These are phyloP conservation scores for Cyanistes caeruleus DNA, from an alignment of 2,113 vertebrate genomes.

Conservation along the genomic window DNA sequence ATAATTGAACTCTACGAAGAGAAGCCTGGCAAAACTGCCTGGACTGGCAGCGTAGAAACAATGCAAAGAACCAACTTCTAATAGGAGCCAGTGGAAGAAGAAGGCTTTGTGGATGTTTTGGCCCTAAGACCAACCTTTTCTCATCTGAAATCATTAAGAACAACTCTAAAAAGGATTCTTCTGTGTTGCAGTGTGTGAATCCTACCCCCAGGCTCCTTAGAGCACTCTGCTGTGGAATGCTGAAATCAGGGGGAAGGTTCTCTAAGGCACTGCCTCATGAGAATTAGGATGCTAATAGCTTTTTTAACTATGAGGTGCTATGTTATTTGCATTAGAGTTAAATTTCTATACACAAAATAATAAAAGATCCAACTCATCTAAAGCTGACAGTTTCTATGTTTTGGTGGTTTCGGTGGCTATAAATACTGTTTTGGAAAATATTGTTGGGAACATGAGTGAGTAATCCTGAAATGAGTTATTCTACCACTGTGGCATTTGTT, in stretches of 20 bases:
- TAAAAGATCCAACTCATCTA: neutral
- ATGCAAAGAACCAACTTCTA: neutral
- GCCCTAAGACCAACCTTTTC: neutral
- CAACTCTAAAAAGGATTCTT: neutral
- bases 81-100: neutral
- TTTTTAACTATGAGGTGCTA: neutral
- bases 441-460: neutral
- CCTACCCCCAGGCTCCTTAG: neutral
- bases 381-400: neutral
- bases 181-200: neutral
- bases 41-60: neutral
- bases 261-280: neutral
- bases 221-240: neutral
- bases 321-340: neutral
- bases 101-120: neutral
- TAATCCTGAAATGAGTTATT: neutral
- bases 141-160: neutral
- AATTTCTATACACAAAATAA: neutral
- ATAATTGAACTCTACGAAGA: fast-evolving
- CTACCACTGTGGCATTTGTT: neutral
- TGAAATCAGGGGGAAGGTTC: neutral
- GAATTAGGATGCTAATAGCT: neutral
- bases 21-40: neutral
- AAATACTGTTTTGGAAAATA: neutral
- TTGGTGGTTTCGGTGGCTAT: neutral